These are phyloP conservation scores for Amazona finschi DNA, from an alignment of 2,797 vertebrate species.

Conservation along the genomic window DNA sequence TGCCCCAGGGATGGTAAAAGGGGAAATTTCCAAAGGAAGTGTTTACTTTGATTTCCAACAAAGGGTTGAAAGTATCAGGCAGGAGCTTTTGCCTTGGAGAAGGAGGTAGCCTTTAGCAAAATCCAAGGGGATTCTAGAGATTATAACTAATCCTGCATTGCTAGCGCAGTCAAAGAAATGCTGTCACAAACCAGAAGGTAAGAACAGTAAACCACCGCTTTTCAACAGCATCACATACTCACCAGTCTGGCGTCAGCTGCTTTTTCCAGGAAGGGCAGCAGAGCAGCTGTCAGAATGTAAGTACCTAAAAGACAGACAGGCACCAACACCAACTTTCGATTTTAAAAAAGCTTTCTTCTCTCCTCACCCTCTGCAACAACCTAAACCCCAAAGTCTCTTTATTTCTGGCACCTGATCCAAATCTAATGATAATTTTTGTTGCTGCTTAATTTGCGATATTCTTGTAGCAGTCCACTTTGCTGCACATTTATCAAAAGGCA, in stretches of 20 bases:
- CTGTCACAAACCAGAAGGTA: not conserved
- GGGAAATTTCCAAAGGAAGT: not conserved
- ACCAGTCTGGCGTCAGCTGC: slow-evolving; percentile 85
- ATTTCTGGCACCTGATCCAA: not conserved
- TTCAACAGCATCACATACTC: slow-evolving; percentile 48
- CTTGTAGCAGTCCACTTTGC: rapidly evolving
- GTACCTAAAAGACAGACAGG: slow-evolving; percentile 71
- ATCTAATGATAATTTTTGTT: not conserved
- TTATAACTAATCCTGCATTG: not conserved
- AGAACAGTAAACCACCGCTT: not conserved
- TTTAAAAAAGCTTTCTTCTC: not conserved
- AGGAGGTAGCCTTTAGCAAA: not conserved
- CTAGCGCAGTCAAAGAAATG: not conserved
- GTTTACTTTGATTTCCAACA: not conserved
- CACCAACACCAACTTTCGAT: not conserved
- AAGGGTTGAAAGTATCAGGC: not conserved
- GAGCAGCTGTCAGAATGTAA: slow-evolving; percentile 81
- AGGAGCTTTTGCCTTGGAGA: not conserved
- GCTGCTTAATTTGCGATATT: not conserved
- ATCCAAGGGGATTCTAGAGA: not conserved
- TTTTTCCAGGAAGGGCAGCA: slow-evolving; percentile 81
- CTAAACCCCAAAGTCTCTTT: not conserved
- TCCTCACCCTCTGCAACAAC: not conserved
- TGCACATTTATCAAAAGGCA: not conserved
- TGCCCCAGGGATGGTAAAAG: not conserved